Conservation (phyloP, 2,888 invertebrate genomes). For the Shargacucullia verbasci region DNA sequence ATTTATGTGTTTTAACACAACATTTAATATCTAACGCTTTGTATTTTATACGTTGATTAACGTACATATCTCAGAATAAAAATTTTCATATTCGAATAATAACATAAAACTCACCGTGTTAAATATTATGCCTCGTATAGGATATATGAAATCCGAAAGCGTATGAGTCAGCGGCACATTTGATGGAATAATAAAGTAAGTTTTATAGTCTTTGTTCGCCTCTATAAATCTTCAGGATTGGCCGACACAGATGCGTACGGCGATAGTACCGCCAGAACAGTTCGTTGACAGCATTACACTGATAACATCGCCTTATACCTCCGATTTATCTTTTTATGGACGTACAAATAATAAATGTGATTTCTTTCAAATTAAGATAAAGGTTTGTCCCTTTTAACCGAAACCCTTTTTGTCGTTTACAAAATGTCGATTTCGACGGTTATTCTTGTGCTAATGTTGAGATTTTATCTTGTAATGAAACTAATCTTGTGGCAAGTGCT, state of each 20-base stretch:
- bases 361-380: conserved; percentile 42
- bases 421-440: too few species aligned
- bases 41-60: conserved; percentile 19
- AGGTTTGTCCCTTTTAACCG: conserved; percentile 12
- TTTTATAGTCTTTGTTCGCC: conserved; percentile 75
- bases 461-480: too few species aligned
- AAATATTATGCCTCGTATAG: conserved; percentile 51
- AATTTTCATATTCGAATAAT: conserved; percentile 11
- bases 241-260: conserved; percentile 68
- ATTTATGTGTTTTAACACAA: conserved; percentile 18
- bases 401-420: not conserved
- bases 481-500: too few species aligned
- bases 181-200: conserved; percentile 81
- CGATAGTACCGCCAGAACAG: conserved; percentile 60
- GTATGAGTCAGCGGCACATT: conserved; percentile 67
- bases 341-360: conserved; percentile 41
- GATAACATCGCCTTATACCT: conserved; percentile 56
- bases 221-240: conserved; percentile 73
- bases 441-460: too few species aligned
- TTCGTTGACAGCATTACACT: conserved; percentile 64
- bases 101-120: conserved; percentile 41
- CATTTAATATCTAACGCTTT: conserved; percentile 19
- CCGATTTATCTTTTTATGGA: conserved; percentile 50
- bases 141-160: conserved; percentile 63
- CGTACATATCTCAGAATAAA: conserved; percentile 2